Percentiles rank a stretch among this genome's conserved stretches.
Evolutionary conservation across 92 coral and sea anemone species (phyloP).

Genomic region (Isaurus tuberculatus): DNA sequence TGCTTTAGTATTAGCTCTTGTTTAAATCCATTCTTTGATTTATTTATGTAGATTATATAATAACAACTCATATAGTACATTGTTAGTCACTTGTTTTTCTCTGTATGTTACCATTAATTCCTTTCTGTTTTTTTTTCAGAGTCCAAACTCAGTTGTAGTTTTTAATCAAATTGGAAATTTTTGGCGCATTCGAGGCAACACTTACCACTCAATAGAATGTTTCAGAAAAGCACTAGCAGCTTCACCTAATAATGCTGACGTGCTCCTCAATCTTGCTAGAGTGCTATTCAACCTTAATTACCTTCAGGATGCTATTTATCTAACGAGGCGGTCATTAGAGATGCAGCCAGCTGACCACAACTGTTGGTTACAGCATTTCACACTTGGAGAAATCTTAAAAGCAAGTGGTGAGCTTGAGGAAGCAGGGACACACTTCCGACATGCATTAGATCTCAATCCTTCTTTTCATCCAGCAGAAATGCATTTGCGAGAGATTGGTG

Average conservation of each 20-base stretch:
- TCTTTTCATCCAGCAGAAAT: conserved; percentile 96
- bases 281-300: conserved; percentile 91
- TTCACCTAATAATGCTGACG: conserved; percentile 97
- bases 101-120: too few relatives aligned
- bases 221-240: conserved; percentile 86
- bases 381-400: conserved; percentile 94
- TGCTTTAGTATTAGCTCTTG: too few relatives aligned
- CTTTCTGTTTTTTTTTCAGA: conserved; percentile 67
- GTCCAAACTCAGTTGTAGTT: conserved; percentile 93
- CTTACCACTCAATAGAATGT: conserved; percentile 97
- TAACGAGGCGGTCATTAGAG: conserved; percentile 92
- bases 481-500: conserved; percentile 90
- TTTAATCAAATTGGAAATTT: conserved; percentile 98
- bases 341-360: conserved; percentile 96
- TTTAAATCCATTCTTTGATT: too few relatives aligned
- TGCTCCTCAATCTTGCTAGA: conserved; percentile 93
- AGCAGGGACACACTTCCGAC: conserved; percentile 90
- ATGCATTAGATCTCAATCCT: conserved; percentile 91
- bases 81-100: too few relatives aligned
- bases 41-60: too few relatives aligned
- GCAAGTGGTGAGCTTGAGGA: conserved; percentile 91
- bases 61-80: too few relatives aligned
- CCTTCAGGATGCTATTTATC: conserved; percentile 87
- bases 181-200: conserved; percentile 95
- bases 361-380: conserved; percentile 99